Conservation (phyloP, 2,797 vertebrate genomes). For the Tinamus major region DNA sequence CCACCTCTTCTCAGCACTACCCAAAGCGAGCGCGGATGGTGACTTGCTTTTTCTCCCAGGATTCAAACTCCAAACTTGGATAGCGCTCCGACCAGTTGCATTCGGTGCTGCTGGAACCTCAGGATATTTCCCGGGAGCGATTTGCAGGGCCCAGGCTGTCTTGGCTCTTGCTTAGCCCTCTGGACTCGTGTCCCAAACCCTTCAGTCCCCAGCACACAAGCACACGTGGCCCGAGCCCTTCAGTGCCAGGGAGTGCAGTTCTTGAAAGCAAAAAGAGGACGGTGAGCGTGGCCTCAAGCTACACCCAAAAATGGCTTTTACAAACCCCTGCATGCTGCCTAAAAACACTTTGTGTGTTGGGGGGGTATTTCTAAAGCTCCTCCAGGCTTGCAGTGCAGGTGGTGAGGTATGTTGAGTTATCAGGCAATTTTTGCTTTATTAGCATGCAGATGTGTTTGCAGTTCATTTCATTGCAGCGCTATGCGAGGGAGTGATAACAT, state of each 20-base stretch:
- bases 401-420: background rate
- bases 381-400: background rate
- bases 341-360: background rate
- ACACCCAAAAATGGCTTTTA: background rate
- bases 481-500: constrained; percentile 26
- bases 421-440: background rate
- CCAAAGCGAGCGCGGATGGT: background rate
- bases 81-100: rapidly evolving
- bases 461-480: background rate
- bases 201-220: background rate
- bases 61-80: background rate
- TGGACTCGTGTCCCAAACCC: background rate
- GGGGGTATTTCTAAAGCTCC: background rate
- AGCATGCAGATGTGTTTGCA: background rate
- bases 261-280: rapidly evolving
- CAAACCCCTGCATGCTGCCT: background rate
- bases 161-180: background rate
- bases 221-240: background rate
- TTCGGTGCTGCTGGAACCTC: background rate
- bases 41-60: background rate
- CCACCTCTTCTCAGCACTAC: background rate
- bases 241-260: background rate
- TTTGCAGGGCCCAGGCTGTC: background rate
- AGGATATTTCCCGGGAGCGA: background rate
- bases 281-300: background rate